Evolutionary conservation across 2,888 invertebrate species (phyloP).

Genomic region (Trachelus tabidus): DNA sequence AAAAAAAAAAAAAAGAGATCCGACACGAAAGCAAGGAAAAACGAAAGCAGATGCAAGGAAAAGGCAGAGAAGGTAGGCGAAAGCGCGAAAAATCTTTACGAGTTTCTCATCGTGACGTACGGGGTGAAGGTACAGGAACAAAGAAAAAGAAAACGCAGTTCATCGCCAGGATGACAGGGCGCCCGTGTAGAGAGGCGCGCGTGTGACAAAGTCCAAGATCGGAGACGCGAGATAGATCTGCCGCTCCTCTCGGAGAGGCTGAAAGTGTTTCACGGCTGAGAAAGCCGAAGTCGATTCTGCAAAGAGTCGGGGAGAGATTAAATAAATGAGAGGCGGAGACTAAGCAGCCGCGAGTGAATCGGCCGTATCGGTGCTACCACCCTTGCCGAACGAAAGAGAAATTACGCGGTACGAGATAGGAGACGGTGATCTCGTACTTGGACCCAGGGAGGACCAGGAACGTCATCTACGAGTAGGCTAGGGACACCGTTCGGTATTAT

Average conservation of each 20-base stretch:
- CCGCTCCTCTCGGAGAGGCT: too few relatives aligned
- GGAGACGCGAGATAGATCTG: not conserved
- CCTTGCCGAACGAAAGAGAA: slow-evolving; percentile 19
- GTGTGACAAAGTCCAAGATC: not conserved
- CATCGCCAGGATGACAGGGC: not conserved
- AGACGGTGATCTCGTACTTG: not conserved
- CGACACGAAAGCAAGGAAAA: not conserved
- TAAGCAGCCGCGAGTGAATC: slow-evolving; percentile 14
- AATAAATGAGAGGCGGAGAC: not conserved
- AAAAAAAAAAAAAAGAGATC: not conserved
- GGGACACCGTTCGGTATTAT: not conserved
- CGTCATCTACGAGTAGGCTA: not conserved
- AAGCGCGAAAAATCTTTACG: not conserved
- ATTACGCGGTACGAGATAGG: not conserved
- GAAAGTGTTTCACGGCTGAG: not conserved
- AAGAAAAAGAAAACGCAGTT: not conserved
- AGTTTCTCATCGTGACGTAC: not conserved
- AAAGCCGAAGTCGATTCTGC: not conserved
- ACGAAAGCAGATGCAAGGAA: not conserved
- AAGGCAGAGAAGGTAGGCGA: not conserved
- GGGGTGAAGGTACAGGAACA: not conserved
- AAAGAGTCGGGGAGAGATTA: not conserved
- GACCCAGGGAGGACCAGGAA: not conserved
- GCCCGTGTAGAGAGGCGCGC: not conserved
- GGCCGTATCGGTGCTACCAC: slow-evolving; percentile 40